Evolutionary conservation across 1,140 invertebrate species (phyloP), one percentile per base, ranked within the genome.

Genomic region (Bemisia tabaci): DNA sequence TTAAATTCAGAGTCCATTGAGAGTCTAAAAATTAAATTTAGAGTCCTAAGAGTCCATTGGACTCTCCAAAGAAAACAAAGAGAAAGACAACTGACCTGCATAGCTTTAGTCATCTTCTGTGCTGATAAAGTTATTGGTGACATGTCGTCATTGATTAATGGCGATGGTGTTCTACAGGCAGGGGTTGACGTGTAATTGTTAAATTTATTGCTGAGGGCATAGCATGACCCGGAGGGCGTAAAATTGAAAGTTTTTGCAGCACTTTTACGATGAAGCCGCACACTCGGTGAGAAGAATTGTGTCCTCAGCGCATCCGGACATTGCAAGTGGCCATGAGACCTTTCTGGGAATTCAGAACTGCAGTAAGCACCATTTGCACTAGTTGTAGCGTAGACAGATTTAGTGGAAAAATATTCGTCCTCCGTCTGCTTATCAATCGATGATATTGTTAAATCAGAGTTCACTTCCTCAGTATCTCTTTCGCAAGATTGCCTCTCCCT

Each of bases 41-140:
- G n/a, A n/a, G n/a, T n/a, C n/a, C n/a, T n/a, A n/a, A n/a, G n/a
- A n/a, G n/a, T n/a, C 33, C 33, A 48, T 17, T 48, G 33, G 33
- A 48, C 33, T 48, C 33, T 17, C 33, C 61, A 64, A 63, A 69
- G 24, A 33, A 27, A 68, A 63, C 63, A 63, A 25, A 58, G 33
- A 60, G 60, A 66, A 12, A 22, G 33, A 26, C 65, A 70, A 65
- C 70, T 74, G 82, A 91, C 90, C 87, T 91, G 89, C 89, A 92
- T 91, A 60, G 89, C 85, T 76, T 87, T 89, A 1, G 87, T 84
- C 85, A 92, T 87, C 75, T 88, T 85, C 73, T 90, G 88, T 5
- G 90, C 85, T 0, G 89, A 91, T 72, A 89, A 87, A 0, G 89
- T 92, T 64, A 92, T 91, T 1, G 90, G 90, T 11, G 89, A 91